Evolutionary conservation across 2,888 invertebrate genomes (phyloP), one percentile per base, ranked within the genome.

Genomic region (Melipona beecheii): DNA sequence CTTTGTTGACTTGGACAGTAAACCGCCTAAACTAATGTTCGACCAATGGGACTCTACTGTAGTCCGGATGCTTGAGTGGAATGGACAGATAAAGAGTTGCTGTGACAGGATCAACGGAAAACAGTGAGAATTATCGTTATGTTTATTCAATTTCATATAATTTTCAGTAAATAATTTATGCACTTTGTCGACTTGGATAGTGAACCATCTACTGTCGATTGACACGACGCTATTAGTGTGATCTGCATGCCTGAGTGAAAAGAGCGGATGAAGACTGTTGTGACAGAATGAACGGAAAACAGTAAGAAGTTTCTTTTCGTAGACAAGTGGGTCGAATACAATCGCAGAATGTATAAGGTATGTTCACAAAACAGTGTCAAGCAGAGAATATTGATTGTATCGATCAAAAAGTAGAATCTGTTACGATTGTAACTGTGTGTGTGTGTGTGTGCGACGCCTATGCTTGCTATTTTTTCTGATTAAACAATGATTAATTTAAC

Each of bases 341-440:
- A 11, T 74, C 17, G 21, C 15, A n/a, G 19, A 31, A 31, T 52
- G 19, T 21, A 27, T 15, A 17, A 3, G n/a, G 21, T 17, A 19
- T 24, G n/a, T 15, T 15, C 2, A 31, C 15, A 2, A 24, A 64
- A n/a, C 17, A 52, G 2, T 52, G 11, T 24, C 31, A 15, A 19
- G 43, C 19, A 11, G 54, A 58, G 70, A 69, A 36, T 27, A 52
- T 36, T 11, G 56, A 65, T 60, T 13, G 27, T 64, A 74, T 73
- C 27, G n/a, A 62, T 64, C 21, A 15, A 52, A 69, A 74, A 65
- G 31, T 72, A n/a, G 13, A 31, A 72, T 62, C 62, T 21, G 17
- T 11, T n/a, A 43, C 19, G 21, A 62, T 17, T 5, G 21, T 21
- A 11, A 6, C 15, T 50, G 5, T 17, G 5, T 17, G 6, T 19